These are phyloP conservation scores for Kradibia gibbosae DNA, from an alignment of 1,140 invertebrate genomes.

Conservation along the genomic window DNA sequence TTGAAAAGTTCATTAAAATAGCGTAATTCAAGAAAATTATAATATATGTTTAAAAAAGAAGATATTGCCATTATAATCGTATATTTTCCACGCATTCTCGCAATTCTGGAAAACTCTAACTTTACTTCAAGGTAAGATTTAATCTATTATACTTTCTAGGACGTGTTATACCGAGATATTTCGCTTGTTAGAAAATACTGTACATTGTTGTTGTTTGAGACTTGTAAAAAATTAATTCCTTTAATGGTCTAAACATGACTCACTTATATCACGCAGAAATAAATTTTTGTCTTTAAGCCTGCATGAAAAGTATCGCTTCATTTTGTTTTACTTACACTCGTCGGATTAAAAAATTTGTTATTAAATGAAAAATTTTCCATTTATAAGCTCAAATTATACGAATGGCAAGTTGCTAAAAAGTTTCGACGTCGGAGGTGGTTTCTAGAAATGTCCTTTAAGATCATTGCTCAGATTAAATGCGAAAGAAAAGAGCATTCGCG, in stretches of 20 bases:
- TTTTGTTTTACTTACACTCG: no score
- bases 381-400: no score
- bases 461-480: neutral
- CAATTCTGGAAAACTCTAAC: constrained; percentile 30
- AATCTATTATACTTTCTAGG: constrained; percentile 47
- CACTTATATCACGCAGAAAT: constrained; percentile 34
- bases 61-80: neutral
- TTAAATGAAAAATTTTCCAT: no score
- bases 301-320: constrained; percentile 24
- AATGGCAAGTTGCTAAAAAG: no score
- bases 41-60: neutral
- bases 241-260: constrained; percentile 33
- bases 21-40: neutral
- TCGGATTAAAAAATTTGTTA: no score
- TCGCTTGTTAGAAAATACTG: constrained; percentile 30
- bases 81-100: constrained; percentile 1
- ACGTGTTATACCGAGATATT: constrained; percentile 18
- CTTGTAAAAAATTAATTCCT: constrained; percentile 41
- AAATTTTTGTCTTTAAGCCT: constrained; percentile 26
- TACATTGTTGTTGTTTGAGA: constrained; percentile 29
- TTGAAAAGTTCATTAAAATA: neutral
- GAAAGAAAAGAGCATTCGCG: neutral
- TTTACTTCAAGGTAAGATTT: constrained; percentile 45
- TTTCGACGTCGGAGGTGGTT: neutral
- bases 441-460: neutral